Percentiles rank a stretch among this genome's conserved stretches.
Conservation (phyloP, 1,140 invertebrate species). For the Pseudomyrmex concolor region DNA sequence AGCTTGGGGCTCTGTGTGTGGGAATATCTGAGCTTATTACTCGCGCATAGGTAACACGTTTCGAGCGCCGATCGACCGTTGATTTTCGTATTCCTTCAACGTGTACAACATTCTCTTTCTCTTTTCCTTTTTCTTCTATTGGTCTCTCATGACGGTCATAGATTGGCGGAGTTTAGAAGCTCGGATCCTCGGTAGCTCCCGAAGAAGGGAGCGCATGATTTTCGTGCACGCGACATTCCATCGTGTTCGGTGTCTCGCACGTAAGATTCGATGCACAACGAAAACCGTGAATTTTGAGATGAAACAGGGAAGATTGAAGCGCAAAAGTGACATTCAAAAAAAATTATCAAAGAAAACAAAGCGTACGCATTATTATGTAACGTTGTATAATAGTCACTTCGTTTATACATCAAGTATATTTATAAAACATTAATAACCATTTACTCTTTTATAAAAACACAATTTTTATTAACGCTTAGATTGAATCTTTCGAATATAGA, state of each 20-base stretch:
- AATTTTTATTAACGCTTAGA: too few species aligned
- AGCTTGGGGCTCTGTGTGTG: slow-evolving; percentile 76
- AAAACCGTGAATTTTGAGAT: slow-evolving; percentile 46
- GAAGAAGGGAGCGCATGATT: background rate
- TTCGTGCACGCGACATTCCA: slow-evolving; percentile 59
- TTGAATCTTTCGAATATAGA: too few species aligned
- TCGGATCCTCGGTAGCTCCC: background rate
- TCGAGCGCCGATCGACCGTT: slow-evolving; percentile 63
- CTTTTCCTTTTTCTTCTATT: slow-evolving; percentile 4
- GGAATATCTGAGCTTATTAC: slow-evolving; percentile 84
- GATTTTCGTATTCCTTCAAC: slow-evolving; percentile 83
- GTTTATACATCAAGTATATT: too few species aligned
- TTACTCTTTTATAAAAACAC: too few species aligned
- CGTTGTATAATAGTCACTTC: too few species aligned
- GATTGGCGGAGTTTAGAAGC: slow-evolving; percentile 2
- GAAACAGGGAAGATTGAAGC: background rate
- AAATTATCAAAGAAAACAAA: too few species aligned
- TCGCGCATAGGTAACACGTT: slow-evolving; percentile 78
- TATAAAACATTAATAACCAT: too few species aligned
- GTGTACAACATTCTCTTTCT: slow-evolving; percentile 37
- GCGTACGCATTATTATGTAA: too few species aligned
- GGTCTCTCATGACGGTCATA: slow-evolving; percentile 17
- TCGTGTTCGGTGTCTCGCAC: background rate
- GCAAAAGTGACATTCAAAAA: too few species aligned
- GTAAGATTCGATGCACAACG: slow-evolving; percentile 53